Evolutionary conservation across 2,113 vertebrate genomes (phyloP).

Genomic region (Vicugna pacos): DNA sequence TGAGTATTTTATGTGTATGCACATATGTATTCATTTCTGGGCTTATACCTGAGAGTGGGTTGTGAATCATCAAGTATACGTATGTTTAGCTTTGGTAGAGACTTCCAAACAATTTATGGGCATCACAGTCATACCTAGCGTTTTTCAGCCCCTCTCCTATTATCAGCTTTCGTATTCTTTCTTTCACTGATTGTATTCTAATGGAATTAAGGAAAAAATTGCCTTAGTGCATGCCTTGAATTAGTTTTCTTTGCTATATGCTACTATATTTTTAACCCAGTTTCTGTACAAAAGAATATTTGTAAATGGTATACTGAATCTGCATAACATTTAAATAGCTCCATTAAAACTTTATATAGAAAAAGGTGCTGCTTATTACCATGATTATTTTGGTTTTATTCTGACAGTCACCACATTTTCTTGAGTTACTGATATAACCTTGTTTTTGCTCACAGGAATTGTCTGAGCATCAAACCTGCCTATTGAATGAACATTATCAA

Average conservation of each 20-base stretch:
- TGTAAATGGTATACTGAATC: constrained; percentile 25
- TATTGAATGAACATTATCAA: neutral
- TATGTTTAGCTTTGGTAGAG: neutral
- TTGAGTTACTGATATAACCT: constrained; percentile 20
- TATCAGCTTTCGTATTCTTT: neutral
- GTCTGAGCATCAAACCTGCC: neutral
- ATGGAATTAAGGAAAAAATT: neutral
- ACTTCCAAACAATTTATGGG: neutral
- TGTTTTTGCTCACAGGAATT: neutral
- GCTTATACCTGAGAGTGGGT: neutral
- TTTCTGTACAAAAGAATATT: constrained; percentile 22
- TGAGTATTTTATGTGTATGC: neutral
- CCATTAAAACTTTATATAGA: constrained; percentile 31
- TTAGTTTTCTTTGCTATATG: neutral
- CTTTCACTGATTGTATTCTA: neutral
- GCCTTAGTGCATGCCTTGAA: neutral
- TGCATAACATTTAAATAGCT: neutral
- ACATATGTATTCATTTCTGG: neutral
- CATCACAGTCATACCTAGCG: neutral
- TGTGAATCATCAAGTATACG: neutral
- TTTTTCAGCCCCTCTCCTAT: neutral
- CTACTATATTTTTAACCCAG: constrained; percentile 43
- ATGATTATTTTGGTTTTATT: constrained; percentile 41
- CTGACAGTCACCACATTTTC: neutral
- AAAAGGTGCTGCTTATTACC: constrained; percentile 9